Conservation (phyloP, 2,797 vertebrate genomes). For the Smutsia temminckii region DNA sequence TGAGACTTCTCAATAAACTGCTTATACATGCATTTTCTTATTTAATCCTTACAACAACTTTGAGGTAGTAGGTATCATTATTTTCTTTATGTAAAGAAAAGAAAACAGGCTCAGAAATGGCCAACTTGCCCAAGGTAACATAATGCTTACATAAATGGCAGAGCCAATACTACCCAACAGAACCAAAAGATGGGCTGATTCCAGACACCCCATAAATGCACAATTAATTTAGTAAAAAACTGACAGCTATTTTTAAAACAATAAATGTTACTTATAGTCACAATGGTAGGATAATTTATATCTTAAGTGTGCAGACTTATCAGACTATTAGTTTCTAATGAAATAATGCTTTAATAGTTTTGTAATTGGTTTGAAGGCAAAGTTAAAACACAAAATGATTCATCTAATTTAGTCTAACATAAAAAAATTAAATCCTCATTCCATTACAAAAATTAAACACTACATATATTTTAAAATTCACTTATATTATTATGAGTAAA, state of each 20-base stretch:
- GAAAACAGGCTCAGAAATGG: background rate
- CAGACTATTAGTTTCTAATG: constrained; percentile 7
- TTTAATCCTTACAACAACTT: background rate
- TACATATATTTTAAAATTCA: background rate
- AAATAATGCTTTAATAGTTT: background rate
- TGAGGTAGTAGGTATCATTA: background rate
- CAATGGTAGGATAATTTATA: background rate
- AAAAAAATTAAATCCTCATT: background rate
- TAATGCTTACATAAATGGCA: background rate
- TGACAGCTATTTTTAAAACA: background rate
- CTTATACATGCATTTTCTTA: background rate
- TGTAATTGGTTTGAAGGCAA: background rate
- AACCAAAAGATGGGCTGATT: background rate
- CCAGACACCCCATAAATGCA: background rate
- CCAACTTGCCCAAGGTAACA: background rate
- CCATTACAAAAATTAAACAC: constrained; percentile 15
- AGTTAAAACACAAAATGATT: constrained; percentile 24
- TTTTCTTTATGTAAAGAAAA: background rate
- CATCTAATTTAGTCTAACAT: background rate
- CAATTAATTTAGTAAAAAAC: background rate
- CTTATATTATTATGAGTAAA: background rate
- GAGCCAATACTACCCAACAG: background rate
- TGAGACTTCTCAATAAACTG: background rate
- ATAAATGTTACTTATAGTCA: background rate
- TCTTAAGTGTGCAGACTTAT: background rate